These are phyloP conservation scores for Dasyornis broadbenti DNA, from an alignment of 2,113 vertebrate species.

Conservation along the genomic window DNA sequence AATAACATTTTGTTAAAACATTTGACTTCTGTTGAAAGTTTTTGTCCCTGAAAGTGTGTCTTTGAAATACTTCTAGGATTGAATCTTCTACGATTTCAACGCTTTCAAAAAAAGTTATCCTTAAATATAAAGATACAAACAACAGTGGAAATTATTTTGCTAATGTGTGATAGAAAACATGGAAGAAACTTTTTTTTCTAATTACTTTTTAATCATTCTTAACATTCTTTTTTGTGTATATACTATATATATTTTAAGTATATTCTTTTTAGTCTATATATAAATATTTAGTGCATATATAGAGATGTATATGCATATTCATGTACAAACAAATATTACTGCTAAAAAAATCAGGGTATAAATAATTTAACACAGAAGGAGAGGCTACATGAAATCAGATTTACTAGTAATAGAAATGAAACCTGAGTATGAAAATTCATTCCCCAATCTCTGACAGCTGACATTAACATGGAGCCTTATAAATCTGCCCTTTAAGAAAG, in stretches of 20 bases:
- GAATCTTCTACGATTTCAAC: background rate
- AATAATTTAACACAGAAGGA: background rate
- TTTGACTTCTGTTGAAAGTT: background rate
- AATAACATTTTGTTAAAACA: background rate
- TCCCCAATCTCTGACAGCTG: conserved; percentile 9
- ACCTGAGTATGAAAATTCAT: conserved; percentile 17
- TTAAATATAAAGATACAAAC: background rate
- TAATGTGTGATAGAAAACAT: background rate
- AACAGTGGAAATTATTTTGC: background rate
- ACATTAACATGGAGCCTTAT: conserved; percentile 2
- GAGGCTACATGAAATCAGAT: background rate
- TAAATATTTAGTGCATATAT: background rate
- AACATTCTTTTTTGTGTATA: background rate
- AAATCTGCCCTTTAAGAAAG: conserved; percentile 41
- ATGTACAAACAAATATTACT: background rate
- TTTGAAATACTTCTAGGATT: background rate
- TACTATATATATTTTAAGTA: background rate
- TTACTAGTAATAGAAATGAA: background rate
- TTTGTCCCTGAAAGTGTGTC: background rate
- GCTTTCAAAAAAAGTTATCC: background rate
- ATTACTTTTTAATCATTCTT: background rate
- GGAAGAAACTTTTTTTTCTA: background rate
- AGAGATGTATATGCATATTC: background rate
- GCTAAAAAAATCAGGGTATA: background rate
- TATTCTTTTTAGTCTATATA: background rate